A percentile compares a stretch with the other conserved stretches of the same genome.
Evolutionary conservation across 2,797 vertebrate genomes (phyloP).

Genomic region (Karalla daura): DNA sequence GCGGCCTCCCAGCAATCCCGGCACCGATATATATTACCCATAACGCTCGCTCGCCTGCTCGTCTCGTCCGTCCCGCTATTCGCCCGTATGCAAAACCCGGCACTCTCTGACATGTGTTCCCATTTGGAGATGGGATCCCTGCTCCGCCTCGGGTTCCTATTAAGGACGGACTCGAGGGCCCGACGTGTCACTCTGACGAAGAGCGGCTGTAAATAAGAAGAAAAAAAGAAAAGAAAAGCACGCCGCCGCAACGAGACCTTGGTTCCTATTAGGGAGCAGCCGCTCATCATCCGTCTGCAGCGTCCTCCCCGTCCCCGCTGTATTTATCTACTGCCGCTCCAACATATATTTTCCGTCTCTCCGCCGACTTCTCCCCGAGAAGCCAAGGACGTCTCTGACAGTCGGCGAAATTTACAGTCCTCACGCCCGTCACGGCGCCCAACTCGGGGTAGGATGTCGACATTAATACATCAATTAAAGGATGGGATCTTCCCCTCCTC

Average conservation of each 20-base stretch:
- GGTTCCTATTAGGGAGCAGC: slow-evolving; percentile 64
- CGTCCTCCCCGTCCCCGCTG: too few relatives aligned
- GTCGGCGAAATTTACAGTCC: slow-evolving; percentile 63
- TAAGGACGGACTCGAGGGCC: slow-evolving; percentile 39
- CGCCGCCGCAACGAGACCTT: slow-evolving; percentile 56
- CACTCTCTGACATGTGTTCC: slow-evolving; percentile 9
- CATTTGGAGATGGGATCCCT: slow-evolving; percentile 28
- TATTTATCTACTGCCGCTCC: slow-evolving; percentile 51
- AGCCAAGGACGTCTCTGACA: slow-evolving; percentile 74
- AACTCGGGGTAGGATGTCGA: slow-evolving; percentile 69
- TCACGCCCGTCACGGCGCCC: slow-evolving; percentile 37
- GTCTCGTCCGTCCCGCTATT: slow-evolving; percentile 21
- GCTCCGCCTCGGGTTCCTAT: slow-evolving; percentile 32
- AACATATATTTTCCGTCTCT: slow-evolving; percentile 26
- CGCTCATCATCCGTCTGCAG: slow-evolving; percentile 56
- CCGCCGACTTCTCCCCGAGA: slow-evolving; percentile 14
- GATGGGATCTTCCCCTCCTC: slow-evolving; percentile 39
- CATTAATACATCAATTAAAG: slow-evolving; percentile 76
- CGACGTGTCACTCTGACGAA: slow-evolving; percentile 58
- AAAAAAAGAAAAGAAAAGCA: too few relatives aligned
- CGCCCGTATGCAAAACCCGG: slow-evolving; percentile 28
- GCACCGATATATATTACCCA: slow-evolving; percentile 60
- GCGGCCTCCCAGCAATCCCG: slow-evolving; percentile 53
- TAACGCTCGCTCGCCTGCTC: slow-evolving; percentile 13
- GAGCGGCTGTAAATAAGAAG: slow-evolving; percentile 70